These are phyloP conservation scores for Euplagia quadripunctaria DNA, from an alignment of 2,888 invertebrate genomes.

Conservation along the genomic window DNA sequence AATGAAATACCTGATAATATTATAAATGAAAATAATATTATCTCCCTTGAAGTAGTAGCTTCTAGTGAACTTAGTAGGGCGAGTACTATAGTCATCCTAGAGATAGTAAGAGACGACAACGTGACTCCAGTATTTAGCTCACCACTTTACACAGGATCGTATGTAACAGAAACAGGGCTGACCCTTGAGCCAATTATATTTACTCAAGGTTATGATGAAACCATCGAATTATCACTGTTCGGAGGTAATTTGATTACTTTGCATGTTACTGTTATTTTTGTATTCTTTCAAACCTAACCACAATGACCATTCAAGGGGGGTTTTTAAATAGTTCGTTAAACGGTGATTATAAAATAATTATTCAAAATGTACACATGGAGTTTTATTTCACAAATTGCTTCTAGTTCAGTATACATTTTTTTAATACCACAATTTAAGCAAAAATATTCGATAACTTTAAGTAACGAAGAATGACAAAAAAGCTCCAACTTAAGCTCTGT, in stretches of 20 bases:
- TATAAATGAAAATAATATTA: conserved; percentile 64
- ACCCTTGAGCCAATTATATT: conserved; percentile 62
- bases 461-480: too few species aligned
- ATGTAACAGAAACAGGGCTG: conserved; percentile 58
- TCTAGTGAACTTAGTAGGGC: conserved; percentile 56
- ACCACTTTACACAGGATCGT: conserved; percentile 66
- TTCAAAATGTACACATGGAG: too few species aligned
- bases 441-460: too few species aligned
- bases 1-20: conserved; percentile 51
- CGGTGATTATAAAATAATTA: too few species aligned
- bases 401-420: too few species aligned
- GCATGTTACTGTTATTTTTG: not conserved
- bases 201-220: conserved; percentile 69
- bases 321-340: too few species aligned
- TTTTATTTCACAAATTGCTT: too few species aligned
- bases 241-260: conserved; percentile 65
- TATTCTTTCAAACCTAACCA: too few species aligned
- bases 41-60: conserved; percentile 65
- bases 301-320: not conserved
- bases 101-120: conserved; percentile 72
- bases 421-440: too few species aligned
- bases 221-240: conserved; percentile 56
- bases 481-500: too few species aligned
- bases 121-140: conserved; percentile 70
- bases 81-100: conserved; percentile 64